These are phyloP conservation scores for Thunnus thynnus DNA, from an alignment of 2,113 vertebrate species.

Conservation along the genomic window DNA sequence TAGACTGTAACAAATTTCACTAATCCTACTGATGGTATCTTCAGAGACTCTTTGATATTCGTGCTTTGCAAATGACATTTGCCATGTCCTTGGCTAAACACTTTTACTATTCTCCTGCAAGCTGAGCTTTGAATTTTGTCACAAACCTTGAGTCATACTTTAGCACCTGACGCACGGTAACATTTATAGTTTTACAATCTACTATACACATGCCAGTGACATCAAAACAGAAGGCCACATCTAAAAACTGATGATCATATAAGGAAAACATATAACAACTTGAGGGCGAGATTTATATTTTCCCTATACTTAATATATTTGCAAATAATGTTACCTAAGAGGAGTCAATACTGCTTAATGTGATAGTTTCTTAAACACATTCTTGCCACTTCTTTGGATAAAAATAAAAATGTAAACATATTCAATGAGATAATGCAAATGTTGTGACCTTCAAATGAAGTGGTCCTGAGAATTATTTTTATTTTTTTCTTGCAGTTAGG, in stretches of 20 bases:
- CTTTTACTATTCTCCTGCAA: not conserved
- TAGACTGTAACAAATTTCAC: not conserved
- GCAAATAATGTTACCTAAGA: constrained; percentile 1
- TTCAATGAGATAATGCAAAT: not conserved
- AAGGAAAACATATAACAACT: not conserved
- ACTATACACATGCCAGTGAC: not conserved
- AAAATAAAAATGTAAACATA: no score
- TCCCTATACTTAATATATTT: not conserved
- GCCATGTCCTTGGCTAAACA: not conserved
- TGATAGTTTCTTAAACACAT: not conserved
- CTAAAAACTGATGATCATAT: no score
- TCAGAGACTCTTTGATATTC: not conserved
- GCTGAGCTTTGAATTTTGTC: not conserved
- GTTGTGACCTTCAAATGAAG: not conserved
- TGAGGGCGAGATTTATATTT: no score
- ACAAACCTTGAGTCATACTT: not conserved
- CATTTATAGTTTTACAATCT: no score
- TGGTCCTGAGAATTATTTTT: no score
- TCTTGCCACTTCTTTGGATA: not conserved
- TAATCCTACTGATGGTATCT: not conserved
- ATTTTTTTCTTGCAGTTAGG: no score
- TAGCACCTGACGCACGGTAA: not conserved
- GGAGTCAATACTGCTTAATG: not conserved
- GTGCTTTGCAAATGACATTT: not conserved
- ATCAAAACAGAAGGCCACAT: not conserved